These are phyloP conservation scores for Nephrocerus scutellatus DNA, from an alignment of 2,888 invertebrate genomes.

Conservation along the genomic window DNA sequence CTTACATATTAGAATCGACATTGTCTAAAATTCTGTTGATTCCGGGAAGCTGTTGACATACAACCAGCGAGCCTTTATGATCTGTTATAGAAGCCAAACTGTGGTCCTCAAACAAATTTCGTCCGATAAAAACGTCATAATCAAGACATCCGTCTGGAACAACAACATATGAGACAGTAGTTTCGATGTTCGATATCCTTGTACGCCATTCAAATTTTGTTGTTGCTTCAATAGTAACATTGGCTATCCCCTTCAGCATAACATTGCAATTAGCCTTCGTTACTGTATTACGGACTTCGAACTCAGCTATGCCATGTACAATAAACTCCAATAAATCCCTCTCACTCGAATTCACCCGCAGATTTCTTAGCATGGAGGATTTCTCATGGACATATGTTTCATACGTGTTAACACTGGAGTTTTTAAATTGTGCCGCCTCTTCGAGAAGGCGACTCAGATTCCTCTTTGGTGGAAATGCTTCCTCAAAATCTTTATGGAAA, in stretches of 20 bases:
- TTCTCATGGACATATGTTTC: constrained; percentile 8
- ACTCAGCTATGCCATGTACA: constrained; percentile 9
- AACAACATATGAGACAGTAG: neutral
- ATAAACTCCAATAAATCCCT: constrained; percentile 1
- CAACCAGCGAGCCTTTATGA: constrained; percentile 6
- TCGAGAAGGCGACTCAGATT: constrained; percentile 5
- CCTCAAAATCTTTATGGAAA: constrained; percentile 3
- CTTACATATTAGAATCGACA: constrained; percentile 2
- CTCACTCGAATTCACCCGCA: constrained; percentile 4
- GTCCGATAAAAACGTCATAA: constrained; percentile 3
- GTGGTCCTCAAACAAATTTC: no score
- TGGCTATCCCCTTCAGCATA: neutral
- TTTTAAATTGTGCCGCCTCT: constrained; percentile 6
- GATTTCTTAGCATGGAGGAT: constrained; percentile 1
- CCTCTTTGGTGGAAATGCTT: constrained; percentile 9
- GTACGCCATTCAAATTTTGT: neutral
- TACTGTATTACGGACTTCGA: constrained; percentile 6
- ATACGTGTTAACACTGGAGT: constrained; percentile 7
- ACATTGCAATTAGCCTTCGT: constrained; percentile 8
- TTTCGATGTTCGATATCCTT: constrained; percentile 1
- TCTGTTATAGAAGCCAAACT: no score
- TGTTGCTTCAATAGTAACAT: neutral
- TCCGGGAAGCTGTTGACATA: constrained; percentile 7
- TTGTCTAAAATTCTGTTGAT: constrained; percentile 8
- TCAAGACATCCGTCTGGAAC: constrained; percentile 4